Evolutionary conservation across 2,888 invertebrate species (phyloP), one percentile per base, ranked within the genome.

Genomic region (Protula sp.): DNA sequence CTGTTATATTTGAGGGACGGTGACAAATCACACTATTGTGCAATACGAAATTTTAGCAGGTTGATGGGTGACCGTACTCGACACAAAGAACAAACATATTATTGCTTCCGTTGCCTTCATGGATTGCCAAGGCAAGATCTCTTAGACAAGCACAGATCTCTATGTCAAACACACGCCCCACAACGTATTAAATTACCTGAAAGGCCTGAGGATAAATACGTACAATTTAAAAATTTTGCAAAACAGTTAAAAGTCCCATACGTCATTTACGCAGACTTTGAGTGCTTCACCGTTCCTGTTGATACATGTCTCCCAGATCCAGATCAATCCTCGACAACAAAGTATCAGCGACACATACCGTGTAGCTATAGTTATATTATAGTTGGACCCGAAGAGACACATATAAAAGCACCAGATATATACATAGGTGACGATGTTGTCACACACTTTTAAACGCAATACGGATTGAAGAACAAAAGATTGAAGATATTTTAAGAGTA

Each of bases 91-190:
- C 2, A 19, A 5, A 19, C 3, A 9, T 56, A 30, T 28, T 54
- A 59, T 30, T 62, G 63, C 30, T 29, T 26, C 9, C 60, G 60
- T 38, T 65, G 63, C 38, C 48, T 65, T 1, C 60, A 62, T 30
- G 60, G 60, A 38, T 62, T 59, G 22, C 57, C 58, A 24, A 53
- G 57, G 22, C 30, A 47, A 48, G 24, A 26, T 57, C 30, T 57
- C 3, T 29, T 48, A 19, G 29, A 57, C 9, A 50, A 47, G 3
- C 57, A 57, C 50, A 14, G 55, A 55, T 50, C 57, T 26, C 29
- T n/a, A 3, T 38, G 38, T 26, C 9, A 14, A 38, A 4, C 22
- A 5, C 9, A 55, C 26, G n/a, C 9, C 22, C 50, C 50, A 50
- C 50, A 50, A 22, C 5, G 50, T 5, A 50, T 50, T 14, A 14